A percentile compares a stretch with the other conserved stretches of the same genome.
Evolutionary conservation across 2,797 vertebrate species (phyloP).

Genomic region (Nasua narica): DNA sequence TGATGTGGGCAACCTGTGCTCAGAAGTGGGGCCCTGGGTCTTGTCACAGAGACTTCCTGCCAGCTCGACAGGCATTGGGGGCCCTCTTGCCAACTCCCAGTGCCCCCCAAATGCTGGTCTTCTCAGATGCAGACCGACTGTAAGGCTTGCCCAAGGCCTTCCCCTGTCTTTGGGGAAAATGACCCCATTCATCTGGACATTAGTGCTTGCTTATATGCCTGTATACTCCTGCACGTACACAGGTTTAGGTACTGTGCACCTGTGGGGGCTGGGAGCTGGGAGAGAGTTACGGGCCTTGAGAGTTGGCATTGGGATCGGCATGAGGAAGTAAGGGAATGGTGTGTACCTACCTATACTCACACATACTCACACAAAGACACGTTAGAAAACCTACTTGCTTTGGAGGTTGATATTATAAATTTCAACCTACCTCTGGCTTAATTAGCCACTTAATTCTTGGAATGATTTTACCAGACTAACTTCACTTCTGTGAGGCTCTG

Average conservation of each 20-base stretch:
- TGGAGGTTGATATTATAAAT: neutral
- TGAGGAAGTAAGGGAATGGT: neutral
- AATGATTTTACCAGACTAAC: neutral
- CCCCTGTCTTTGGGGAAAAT: neutral
- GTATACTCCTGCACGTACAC: too few relatives aligned
- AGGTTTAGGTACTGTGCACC: fast-evolving
- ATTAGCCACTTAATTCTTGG: neutral
- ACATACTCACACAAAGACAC: neutral
- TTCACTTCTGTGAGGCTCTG: neutral
- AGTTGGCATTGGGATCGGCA: too few relatives aligned
- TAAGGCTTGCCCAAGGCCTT: too few relatives aligned
- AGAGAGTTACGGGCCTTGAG: neutral
- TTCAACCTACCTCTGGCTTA: neutral
- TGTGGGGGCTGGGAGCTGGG: too few relatives aligned
- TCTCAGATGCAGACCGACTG: neutral
- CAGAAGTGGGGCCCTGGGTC: neutral
- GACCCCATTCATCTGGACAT: too few relatives aligned
- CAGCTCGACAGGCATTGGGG: fast-evolving
- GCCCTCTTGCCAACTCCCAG: too few relatives aligned
- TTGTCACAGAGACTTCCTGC: neutral
- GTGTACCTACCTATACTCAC: too few relatives aligned
- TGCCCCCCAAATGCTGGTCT: neutral
- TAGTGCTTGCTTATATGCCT: neutral
- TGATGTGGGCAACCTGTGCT: fast-evolving
- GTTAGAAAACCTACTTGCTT: neutral